Base-by-base conservation (phyloP, 2,113 vertebrate species). In the Tragelaphus buxtoni region DNA sequence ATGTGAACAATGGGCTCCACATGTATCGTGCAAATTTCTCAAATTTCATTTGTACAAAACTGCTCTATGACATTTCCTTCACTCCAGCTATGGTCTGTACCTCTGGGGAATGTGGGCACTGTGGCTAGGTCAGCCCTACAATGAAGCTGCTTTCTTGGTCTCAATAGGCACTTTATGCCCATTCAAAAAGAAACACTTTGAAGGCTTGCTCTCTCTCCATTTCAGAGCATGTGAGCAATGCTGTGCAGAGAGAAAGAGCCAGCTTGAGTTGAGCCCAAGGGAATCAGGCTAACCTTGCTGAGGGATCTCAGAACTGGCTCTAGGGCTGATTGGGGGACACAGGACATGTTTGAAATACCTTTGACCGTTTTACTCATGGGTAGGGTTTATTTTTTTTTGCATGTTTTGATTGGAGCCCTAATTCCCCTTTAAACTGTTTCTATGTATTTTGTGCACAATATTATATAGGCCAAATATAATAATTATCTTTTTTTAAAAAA, bases 21-120 rank as follows among this genome's bases (percentile, higher is more conserved):
- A 51, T 42, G 39, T 30, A 53, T 81, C 4, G 0, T 60, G 39
- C 30, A 92, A 49, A 63, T 77, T 79, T 96, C 93, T 97, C 80
- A 90, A 51, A 83, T 95, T 95, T 94, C n/a, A 49, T 92, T 92
- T 90, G 83, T 30, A 53, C 45, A 69, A 76, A 86, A 86, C 39
- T 77, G 30, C 89, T 55, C 53, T 89, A 45, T 91, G 87, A 49
- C 58, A 56, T 92, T 97, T 97, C 45, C 35, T 95, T 72, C 63
- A 95, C 63, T 61, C 61, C 7, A 56, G 80, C 49, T 90, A 60
- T 77, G 79, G 88, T 96, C 65, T n/a, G 22, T 47, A 76, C 83
- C 79, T 96, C 90, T 94, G 89, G 69, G 93, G 77, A 97, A n/a
- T 51, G 49, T 20, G 30, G 58, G 77, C 80, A 60, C 65, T 76